phyloP scores from a whole-genome alignment of 2,797 vertebrate genomes.

The Dipus sagitta region DNA sequence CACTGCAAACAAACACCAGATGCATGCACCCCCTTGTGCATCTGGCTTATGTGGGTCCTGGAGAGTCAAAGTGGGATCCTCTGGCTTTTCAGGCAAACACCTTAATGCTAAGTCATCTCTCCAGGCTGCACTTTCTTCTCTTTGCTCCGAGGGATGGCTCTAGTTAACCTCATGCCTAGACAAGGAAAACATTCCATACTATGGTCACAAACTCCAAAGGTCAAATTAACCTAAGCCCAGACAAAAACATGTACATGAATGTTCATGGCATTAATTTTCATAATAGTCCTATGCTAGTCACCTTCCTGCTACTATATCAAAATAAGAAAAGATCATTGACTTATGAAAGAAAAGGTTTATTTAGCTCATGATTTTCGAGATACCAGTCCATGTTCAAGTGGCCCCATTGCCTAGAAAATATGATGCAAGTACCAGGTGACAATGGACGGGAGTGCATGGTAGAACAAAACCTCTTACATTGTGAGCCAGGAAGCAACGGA shows the following conservation, averaged over 20 bases:
- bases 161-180: neutral
- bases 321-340: neutral
- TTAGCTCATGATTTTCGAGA: neutral
- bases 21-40: too few relatives aligned
- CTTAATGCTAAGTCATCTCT: too few relatives aligned
- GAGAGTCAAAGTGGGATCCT: too few relatives aligned
- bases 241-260: neutral
- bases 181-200: neutral
- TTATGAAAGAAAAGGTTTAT: neutral
- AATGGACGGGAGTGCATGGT: neutral
- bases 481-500: neutral
- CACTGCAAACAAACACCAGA: too few relatives aligned
- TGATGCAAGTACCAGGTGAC: too few relatives aligned
- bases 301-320: neutral
- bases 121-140: neutral
- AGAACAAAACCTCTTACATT: neutral
- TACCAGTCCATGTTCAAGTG: neutral
- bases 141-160: neutral
- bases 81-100: too few relatives aligned
- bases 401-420: neutral
- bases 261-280: neutral
- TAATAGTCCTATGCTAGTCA: neutral
- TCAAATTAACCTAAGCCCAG: neutral
- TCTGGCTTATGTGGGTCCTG: too few relatives aligned
- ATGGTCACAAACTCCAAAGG: slow-evolving; percentile 9